Conservation (phyloP, 2,888 invertebrate genomes). For the Athalia cordata region DNA sequence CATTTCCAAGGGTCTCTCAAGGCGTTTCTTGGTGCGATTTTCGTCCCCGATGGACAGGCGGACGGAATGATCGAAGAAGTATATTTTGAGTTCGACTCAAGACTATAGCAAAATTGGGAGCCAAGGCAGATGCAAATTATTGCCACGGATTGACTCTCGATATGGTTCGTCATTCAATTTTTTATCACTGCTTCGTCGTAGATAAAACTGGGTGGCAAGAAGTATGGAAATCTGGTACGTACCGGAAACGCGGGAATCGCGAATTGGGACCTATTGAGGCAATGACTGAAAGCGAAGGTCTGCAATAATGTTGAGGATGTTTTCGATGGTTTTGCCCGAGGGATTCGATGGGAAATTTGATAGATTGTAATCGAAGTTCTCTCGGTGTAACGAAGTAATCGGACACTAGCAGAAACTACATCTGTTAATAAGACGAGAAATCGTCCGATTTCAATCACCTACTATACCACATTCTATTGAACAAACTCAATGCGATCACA, state of each 20-base stretch:
- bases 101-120: constrained; percentile 18
- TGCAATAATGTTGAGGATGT: constrained; percentile 16
- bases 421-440: too few relatives aligned
- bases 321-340: background rate
- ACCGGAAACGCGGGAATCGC: background rate
- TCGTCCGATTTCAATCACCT: too few relatives aligned
- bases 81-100: background rate
- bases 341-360: constrained; percentile 3
- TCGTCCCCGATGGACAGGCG: background rate
- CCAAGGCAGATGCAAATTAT: background rate
- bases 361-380: background rate
- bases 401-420: background rate
- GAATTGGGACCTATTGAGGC: background rate
- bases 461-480: too few relatives aligned
- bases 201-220: too few relatives aligned
- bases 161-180: background rate
- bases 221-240: background rate
- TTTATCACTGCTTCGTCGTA: background rate
- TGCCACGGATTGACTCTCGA: background rate
- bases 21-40: constrained; percentile 1
- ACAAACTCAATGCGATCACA: too few relatives aligned
- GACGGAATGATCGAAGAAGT: background rate
- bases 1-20: constrained; percentile 36
- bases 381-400: background rate
- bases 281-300: constrained; percentile 23